Conservation (phyloP, 2,888 invertebrate genomes). For the Drosophila nigricruria region DNA sequence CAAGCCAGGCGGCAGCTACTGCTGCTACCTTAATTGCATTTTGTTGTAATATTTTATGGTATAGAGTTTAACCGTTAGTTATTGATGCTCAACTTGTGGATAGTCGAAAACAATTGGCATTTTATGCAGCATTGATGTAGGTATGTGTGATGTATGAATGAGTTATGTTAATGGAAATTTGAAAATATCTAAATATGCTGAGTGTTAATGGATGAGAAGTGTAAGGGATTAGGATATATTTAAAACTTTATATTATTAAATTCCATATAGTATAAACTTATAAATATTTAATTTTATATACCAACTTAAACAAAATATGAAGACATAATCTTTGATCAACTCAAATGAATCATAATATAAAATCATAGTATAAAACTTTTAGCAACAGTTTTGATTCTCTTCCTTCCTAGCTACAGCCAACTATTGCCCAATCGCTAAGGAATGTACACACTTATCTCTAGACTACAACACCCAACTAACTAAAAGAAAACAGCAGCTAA, state of each 20-base stretch:
- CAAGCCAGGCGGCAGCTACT: neutral
- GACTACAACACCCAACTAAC: constrained; percentile 25
- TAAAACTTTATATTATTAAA: no score
- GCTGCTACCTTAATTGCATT: constrained; percentile 64
- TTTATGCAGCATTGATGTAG: neutral
- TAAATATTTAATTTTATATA: no score
- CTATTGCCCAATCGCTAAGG: constrained; percentile 30
- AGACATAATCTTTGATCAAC: no score
- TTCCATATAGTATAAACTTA: no score
- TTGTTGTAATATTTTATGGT: constrained; percentile 40
- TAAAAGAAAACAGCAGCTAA: neutral
- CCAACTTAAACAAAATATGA: no score
- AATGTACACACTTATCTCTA: constrained; percentile 41
- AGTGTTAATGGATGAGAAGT: no score
- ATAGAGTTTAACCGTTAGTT: constrained; percentile 54
- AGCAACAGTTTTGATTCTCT: neutral
- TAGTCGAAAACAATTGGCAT: neutral
- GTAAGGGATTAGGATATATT: no score
- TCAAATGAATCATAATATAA: neutral
- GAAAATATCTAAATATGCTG: no score
- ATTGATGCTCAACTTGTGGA: neutral
- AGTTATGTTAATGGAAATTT: neutral
- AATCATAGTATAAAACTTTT: neutral
- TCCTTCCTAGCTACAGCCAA: neutral
- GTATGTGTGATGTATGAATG: neutral